Conservation (phyloP, 2,888 invertebrate species). For the Rosalia funebris region DNA sequence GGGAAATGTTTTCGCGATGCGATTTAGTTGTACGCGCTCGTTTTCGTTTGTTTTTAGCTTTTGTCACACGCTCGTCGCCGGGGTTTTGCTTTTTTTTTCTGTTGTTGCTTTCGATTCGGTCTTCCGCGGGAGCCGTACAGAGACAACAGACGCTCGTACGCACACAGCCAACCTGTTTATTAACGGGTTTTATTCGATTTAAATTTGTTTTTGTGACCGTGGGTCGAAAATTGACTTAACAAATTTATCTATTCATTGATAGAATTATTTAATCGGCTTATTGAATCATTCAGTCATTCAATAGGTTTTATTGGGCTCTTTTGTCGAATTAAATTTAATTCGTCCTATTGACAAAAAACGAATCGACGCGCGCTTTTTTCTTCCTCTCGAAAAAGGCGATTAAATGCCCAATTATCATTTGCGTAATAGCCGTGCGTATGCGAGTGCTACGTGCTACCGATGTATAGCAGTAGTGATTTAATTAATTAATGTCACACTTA, state of each 20-base stretch:
- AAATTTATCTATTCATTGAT: slow-evolving; percentile 61
- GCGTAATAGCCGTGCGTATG: slow-evolving; percentile 8
- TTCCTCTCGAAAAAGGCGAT: slow-evolving; percentile 1
- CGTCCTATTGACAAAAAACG: slow-evolving; percentile 19
- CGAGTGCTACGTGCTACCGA: no score
- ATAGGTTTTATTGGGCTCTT: slow-evolving; percentile 35
- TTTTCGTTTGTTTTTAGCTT: slow-evolving; percentile 16
- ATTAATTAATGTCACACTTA: slow-evolving; percentile 33
- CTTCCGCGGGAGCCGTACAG: not conserved
- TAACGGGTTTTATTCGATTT: slow-evolving; percentile 31
- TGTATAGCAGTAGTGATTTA: slow-evolving; percentile 15
- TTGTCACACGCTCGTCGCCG: slow-evolving; percentile 14
- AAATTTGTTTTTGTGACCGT: slow-evolving; percentile 38
- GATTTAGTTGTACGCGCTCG: slow-evolving; percentile 29
- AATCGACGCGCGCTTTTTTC: not conserved
- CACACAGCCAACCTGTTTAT: slow-evolving; percentile 28
- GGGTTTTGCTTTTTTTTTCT: slow-evolving; percentile 13
- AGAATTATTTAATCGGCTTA: slow-evolving; percentile 55
- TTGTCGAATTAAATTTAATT: slow-evolving; percentile 25
- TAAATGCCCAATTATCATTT: slow-evolving; percentile 11
- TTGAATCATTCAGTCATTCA: slow-evolving; percentile 53
- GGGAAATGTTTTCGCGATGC: slow-evolving; percentile 38
- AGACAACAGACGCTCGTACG: slow-evolving; percentile 2
- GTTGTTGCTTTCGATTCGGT: not conserved
- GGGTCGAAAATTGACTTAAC: slow-evolving; percentile 59